phyloP scores from a whole-genome alignment of 37 sponge, comb jelly and placozoan species.

The Tethya wilhelma region DNA sequence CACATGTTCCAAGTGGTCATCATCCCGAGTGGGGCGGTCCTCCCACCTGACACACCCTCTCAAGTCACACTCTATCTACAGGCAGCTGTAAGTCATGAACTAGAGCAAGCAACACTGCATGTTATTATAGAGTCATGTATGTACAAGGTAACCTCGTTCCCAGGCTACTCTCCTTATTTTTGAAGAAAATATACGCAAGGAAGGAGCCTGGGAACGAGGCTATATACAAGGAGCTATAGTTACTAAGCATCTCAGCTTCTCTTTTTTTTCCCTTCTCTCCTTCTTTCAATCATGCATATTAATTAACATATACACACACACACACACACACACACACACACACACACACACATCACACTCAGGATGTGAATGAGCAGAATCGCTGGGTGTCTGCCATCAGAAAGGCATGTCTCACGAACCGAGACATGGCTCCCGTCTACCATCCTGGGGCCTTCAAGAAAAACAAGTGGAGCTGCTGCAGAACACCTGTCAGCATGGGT shows the following conservation, averaged over 20 bases:
- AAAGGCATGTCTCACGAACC: conserved; percentile 92
- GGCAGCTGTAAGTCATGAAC: conserved; percentile 61
- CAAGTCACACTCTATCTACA: conserved; percentile 64
- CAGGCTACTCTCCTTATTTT: no score
- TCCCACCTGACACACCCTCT: background rate
- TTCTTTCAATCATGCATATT: no score
- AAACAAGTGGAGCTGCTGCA: conserved; percentile 95
- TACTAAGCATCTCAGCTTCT: no score
- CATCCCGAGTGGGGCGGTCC: conserved; percentile 15
- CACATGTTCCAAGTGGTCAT: conserved; percentile 90
- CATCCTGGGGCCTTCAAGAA: conserved; percentile 91
- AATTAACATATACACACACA: no score
- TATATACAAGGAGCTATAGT: no score
- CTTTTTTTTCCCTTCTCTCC: background rate
- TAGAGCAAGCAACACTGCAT: background rate
- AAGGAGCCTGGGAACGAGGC: no score
- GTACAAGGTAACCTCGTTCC: background rate
- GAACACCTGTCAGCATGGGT: conserved; percentile 61
- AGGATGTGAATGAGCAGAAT: conserved; percentile 96
- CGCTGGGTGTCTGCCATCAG: conserved; percentile 95
- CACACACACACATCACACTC: no score
- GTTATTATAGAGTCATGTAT: background rate
- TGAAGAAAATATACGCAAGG: no score
- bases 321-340: no score
- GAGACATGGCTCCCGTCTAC: conserved; percentile 78